Conservation (phyloP, 2,797 vertebrate genomes). For the Chelon labrosus region DNA sequence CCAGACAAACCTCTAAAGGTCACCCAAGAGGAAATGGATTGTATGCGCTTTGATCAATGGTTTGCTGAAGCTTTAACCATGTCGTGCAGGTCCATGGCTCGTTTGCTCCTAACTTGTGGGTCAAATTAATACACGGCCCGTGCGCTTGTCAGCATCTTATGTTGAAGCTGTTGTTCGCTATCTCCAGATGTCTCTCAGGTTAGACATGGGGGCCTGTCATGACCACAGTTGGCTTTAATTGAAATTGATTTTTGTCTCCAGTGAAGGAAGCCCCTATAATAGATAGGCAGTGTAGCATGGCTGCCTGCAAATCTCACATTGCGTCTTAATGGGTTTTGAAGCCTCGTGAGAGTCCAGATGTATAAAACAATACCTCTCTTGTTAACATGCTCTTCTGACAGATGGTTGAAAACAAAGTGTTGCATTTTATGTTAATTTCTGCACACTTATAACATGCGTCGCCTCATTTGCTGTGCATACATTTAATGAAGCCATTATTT, state of each 20-base stretch:
- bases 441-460: conserved; percentile 31
- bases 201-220: conserved; percentile 49
- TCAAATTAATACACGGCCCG: conserved; percentile 51
- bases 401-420: not conserved
- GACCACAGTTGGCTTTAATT: conserved; percentile 75
- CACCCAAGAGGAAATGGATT: conserved; percentile 37
- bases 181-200: conserved; percentile 45
- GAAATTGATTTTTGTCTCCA: conserved; percentile 82
- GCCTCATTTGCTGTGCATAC: conserved; percentile 29
- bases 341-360: conserved; percentile 39
- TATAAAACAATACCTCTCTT: conserved; percentile 41
- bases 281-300: conserved; percentile 60
- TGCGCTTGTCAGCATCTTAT: conserved; percentile 50
- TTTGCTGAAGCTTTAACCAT: conserved; percentile 7
- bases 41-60: conserved; percentile 42
- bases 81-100: conserved; percentile 19
- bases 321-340: conserved; percentile 55
- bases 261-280: conserved; percentile 72
- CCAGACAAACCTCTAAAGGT: conserved; percentile 39
- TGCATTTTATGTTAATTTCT: conserved; percentile 34
- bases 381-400: conserved; percentile 31
- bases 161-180: conserved; percentile 52
- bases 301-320: conserved; percentile 52
- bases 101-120: conserved; percentile 42
- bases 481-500: conserved; percentile 45